phyloP scores from a whole-genome alignment of 2,113 vertebrate genomes.

The Scytalopus superciliaris region DNA sequence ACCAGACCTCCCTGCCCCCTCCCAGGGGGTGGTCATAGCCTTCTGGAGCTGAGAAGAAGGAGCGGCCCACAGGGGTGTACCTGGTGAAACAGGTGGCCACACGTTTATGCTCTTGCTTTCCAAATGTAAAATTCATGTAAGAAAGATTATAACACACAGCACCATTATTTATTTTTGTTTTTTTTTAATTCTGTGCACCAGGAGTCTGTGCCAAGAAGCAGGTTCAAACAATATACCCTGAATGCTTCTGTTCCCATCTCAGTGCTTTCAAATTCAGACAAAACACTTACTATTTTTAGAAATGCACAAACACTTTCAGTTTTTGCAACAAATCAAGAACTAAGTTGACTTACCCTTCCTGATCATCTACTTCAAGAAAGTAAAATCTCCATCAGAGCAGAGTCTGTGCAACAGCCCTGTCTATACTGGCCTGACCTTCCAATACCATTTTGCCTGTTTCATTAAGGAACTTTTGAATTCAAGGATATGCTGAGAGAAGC shows the following conservation, averaged over 20 bases:
- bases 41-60: slow-evolving; percentile 98
- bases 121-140: background rate
- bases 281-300: background rate
- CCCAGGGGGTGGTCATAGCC: slow-evolving; percentile 97
- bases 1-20: slow-evolving; percentile 98
- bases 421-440: background rate
- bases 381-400: background rate
- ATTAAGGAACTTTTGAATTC: background rate
- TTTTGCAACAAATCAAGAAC: background rate
- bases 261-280: background rate
- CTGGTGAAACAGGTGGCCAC: slow-evolving; percentile 64
- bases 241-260: background rate
- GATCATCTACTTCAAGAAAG: background rate
- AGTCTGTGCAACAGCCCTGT: background rate
- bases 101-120: background rate
- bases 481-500: background rate
- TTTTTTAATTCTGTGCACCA: background rate
- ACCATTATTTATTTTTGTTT: background rate
- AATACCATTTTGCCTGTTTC: background rate
- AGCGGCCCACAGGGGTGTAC: slow-evolving; percentile 98
- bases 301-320: background rate
- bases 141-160: background rate
- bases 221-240: background rate
- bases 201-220: background rate
- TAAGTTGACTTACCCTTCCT: background rate